Evolutionary conservation across 2,888 invertebrate genomes (phyloP), one percentile per base, ranked within the genome.

Genomic region (Papilio gigon): DNA sequence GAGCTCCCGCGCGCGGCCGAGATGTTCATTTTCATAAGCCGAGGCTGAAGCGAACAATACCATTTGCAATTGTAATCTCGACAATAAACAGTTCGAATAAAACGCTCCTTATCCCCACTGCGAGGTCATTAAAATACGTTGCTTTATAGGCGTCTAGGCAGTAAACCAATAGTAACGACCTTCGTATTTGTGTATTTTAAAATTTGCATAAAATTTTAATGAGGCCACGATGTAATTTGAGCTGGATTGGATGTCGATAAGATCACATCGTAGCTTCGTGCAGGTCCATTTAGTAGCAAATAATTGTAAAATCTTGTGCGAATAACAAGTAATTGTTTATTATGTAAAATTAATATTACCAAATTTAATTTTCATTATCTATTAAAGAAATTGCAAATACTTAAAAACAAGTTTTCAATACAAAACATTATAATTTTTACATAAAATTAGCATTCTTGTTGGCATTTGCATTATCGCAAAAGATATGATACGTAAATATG

Each of bases 51-150:
- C 78, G 78, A 78, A 80, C 79, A 79, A 80, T 79, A 80, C 77
- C 73, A 81, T 84, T 84, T 81, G 80, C 83, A 84, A 80, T 81
- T 84, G 82, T 83, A 84, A 85, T 82, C 76, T 65, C 68, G 67
- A 60, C 73, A 61, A 61, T 67, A 61, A 67, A 60, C 60, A 60
- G 60, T 67, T 50, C 59, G 22, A 47, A 66, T 60, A 37, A 66
- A 66, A 66, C 59, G 59, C 47, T 61, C 33, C 62, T 62, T 62
- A 67, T 67, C 42, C 40, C 14, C n/a, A 30, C 53, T 8, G 27
- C 17, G 44, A 27, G 25, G 47, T 61, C 67, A 67, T 67, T 67
- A 67, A 67, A 67, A 68, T 63, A 17, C 58, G 47, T 63, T 63
- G 56, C 35, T 68, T 68, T 63, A 68, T 63, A 58, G 67, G 17